phyloP scores from a whole-genome alignment of 2,888 invertebrate species.

The Polietes domitor region DNA sequence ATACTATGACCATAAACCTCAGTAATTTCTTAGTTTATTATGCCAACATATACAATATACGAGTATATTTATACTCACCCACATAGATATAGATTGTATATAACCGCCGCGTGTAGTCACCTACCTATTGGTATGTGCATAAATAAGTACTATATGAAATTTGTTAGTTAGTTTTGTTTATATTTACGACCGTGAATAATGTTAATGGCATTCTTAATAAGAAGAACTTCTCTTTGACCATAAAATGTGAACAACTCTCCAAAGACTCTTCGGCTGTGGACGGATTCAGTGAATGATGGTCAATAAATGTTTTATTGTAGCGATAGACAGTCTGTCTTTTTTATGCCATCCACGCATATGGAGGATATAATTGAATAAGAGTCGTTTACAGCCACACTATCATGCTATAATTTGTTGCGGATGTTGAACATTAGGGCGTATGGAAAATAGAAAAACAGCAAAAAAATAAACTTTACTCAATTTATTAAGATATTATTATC shows the following conservation, averaged over 20 bases:
- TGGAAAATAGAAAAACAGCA: too few species aligned
- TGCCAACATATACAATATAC: too few species aligned
- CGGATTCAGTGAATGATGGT: neutral
- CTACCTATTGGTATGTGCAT: too few species aligned
- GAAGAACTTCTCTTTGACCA: neutral
- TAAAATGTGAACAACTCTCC: neutral
- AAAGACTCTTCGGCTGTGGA: too few species aligned
- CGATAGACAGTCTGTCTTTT: neutral
- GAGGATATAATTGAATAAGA: neutral
- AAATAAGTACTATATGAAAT: neutral
- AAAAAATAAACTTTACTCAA: too few species aligned
- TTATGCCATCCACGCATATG: neutral
- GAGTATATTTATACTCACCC: too few species aligned
- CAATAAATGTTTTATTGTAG: neutral
- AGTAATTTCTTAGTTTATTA: neutral
- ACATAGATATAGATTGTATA: too few species aligned
- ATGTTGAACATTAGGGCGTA: neutral
- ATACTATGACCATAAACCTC: neutral
- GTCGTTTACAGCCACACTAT: neutral
- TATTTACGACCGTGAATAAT: neutral
- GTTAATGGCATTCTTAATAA: neutral
- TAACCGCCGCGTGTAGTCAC: too few species aligned
- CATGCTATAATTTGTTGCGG: neutral
- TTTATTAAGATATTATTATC: too few species aligned
- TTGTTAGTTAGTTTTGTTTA: neutral